Conservation (phyloP, 2,888 invertebrate genomes). For the Hirtodrosophila alboralis region DNA sequence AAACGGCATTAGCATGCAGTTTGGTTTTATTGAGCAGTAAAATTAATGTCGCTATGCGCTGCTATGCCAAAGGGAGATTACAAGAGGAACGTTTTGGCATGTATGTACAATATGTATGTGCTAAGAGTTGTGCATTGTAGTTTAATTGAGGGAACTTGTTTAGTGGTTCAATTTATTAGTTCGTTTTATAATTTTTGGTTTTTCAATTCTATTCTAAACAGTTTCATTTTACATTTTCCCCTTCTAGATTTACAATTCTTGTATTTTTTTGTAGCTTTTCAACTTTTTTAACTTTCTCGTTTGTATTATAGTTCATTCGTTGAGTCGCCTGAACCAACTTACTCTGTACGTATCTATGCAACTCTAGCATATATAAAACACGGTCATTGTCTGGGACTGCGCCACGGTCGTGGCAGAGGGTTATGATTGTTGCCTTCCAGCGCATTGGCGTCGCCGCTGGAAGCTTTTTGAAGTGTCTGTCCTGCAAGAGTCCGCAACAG, state of each 20-base stretch:
- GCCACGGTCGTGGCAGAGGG: constrained; percentile 13
- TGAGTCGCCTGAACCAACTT: neutral
- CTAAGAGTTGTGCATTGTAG: neutral
- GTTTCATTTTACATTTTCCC: too few relatives aligned
- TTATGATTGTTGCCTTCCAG: constrained; percentile 49
- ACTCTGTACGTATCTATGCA: neutral
- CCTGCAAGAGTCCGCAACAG: constrained; percentile 58
- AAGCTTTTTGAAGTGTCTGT: constrained; percentile 38
- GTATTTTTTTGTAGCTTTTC: too few relatives aligned
- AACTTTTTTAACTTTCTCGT: too few relatives aligned
- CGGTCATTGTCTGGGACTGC: constrained; percentile 64
- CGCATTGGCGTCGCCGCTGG: constrained; percentile 54
- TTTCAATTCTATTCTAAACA: too few relatives aligned
- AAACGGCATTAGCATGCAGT: constrained; percentile 69
- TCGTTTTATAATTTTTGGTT: too few relatives aligned
- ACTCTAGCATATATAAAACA: constrained; percentile 11
- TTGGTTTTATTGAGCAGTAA: constrained; percentile 57
- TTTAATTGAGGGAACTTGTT: too few relatives aligned
- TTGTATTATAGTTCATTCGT: too few relatives aligned
- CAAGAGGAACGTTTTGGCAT: constrained; percentile 32
- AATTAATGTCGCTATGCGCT: constrained; percentile 55
- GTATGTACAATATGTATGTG: neutral
- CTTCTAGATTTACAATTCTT: too few relatives aligned
- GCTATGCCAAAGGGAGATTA: constrained; percentile 39
- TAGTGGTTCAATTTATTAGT: too few relatives aligned